These are phyloP conservation scores for Sceloporus undulatus DNA, from an alignment of 2,113 vertebrate species.

Conservation along the genomic window DNA sequence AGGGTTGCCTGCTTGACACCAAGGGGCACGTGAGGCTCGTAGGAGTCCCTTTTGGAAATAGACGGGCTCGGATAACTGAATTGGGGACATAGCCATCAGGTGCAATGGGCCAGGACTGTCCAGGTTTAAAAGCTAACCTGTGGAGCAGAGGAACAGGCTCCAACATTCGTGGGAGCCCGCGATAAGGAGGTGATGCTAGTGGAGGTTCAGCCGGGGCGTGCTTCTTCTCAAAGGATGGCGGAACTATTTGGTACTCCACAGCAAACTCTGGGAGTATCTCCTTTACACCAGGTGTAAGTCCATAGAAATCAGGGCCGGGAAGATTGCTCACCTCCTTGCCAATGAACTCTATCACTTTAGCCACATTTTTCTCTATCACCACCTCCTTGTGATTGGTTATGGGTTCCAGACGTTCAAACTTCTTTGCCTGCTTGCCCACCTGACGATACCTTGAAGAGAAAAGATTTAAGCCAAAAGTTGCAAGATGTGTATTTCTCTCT, in stretches of 20 bases:
- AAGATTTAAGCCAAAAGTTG: too few species aligned
- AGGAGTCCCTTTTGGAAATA: conserved; percentile 59
- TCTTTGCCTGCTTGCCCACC: conserved; percentile 5
- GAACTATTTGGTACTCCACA: background rate
- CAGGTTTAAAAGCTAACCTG: conserved; percentile 32
- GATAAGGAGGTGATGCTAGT: background rate
- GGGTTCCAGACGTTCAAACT: conserved; percentile 7
- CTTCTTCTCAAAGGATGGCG: background rate
- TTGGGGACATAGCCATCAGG: conserved; percentile 74
- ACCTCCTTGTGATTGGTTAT: conserved; percentile 16
- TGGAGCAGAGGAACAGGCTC: background rate
- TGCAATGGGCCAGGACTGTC: conserved; percentile 59
- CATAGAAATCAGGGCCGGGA: background rate
- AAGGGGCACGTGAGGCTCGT: conserved; percentile 40
- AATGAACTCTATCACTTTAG: background rate
- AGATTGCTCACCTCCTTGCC: background rate
- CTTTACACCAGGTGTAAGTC: accelerated
- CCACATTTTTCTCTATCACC: background rate
- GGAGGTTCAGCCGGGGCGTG: accelerated
- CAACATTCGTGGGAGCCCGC: background rate
- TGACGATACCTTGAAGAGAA: conserved; percentile 4
- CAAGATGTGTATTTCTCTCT: too few species aligned
- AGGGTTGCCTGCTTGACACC: background rate
- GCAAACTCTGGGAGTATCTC: background rate
- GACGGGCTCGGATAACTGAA: conserved; percentile 63